These are phyloP conservation scores for Sphecodes monilicornis DNA, from an alignment of 2,888 invertebrate species.

Conservation along the genomic window DNA sequence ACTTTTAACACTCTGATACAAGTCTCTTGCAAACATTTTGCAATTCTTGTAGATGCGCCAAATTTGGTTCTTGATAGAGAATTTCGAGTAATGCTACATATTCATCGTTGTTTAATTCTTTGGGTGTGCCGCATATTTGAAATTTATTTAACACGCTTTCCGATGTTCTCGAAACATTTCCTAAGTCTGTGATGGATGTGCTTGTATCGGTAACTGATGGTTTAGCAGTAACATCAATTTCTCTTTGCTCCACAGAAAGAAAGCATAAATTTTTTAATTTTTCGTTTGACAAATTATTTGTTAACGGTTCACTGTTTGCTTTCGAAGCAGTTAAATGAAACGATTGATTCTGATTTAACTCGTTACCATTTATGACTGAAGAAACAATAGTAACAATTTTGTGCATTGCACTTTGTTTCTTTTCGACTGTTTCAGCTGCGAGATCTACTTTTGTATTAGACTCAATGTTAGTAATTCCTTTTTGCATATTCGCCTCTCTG, in stretches of 20 bases:
- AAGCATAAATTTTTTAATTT: constrained; percentile 56
- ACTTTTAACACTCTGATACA: constrained; percentile 26
- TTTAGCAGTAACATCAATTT: constrained; percentile 75
- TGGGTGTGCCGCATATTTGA: constrained; percentile 71
- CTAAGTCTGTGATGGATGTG: constrained; percentile 75
- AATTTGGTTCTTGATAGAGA: constrained; percentile 70
- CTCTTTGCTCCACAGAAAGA: constrained; percentile 67
- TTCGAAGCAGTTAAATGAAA: constrained; percentile 1
- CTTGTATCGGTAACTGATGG: constrained; percentile 76
- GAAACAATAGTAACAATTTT: constrained; percentile 71
- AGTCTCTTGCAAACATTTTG: constrained; percentile 71
- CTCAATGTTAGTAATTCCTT: constrained; percentile 11
- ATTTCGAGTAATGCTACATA: constrained; percentile 70
- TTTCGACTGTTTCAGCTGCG: not conserved
- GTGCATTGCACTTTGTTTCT: constrained; percentile 42
- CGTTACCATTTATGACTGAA: constrained; percentile 56
- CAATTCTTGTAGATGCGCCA: constrained; percentile 67
- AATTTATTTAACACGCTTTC: constrained; percentile 49
- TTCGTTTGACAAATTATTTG: constrained; percentile 24
- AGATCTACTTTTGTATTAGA: not conserved
- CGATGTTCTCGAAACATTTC: constrained; percentile 7
- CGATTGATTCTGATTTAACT: constrained; percentile 19
- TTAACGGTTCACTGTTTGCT: constrained; percentile 15
- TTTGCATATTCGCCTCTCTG: constrained; percentile 58
- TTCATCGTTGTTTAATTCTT: constrained; percentile 74